Evolutionary conservation across 2,888 invertebrate genomes (phyloP).

Genomic region (Hypsopygia costalis): DNA sequence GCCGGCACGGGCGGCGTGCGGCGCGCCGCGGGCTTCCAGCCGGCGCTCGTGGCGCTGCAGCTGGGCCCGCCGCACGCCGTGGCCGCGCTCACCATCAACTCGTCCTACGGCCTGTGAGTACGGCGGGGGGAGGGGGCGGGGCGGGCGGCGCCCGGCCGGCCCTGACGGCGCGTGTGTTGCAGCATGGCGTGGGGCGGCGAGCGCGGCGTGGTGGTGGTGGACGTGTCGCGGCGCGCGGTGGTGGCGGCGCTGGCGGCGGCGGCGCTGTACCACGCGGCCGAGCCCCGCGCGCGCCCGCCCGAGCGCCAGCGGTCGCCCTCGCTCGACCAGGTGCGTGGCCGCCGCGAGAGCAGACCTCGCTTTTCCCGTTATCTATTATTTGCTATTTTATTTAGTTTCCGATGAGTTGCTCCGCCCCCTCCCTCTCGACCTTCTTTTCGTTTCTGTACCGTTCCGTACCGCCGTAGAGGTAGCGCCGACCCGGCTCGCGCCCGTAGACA

Average conservation of each 20-base stretch:
- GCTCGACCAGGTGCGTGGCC: conserved; percentile 89
- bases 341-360: conserved; percentile 5
- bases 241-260: conserved; percentile 93
- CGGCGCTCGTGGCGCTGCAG: conserved; percentile 95
- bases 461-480: conserved; percentile 48
- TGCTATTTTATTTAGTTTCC: conserved; percentile 17
- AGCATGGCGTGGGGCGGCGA: conserved; percentile 99
- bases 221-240: conserved; percentile 94
- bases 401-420: conserved; percentile 19
- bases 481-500: conserved; percentile 55
- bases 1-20: conserved; percentile 78
- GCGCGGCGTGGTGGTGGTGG: conserved; percentile 96
- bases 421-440: conserved; percentile 12
- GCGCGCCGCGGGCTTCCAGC: conserved; percentile 97
- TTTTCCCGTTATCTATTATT: conserved; percentile 15
- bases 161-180: conserved; percentile 16
- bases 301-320: conserved; percentile 90
- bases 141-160: not conserved
- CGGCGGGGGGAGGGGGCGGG: not conserved
- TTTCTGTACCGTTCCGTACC: conserved; percentile 28
- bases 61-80: conserved; percentile 92
- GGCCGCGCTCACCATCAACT: conserved; percentile 95
- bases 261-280: conserved; percentile 94
- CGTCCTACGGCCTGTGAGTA: conserved; percentile 97
- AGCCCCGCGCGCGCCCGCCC: conserved; percentile 86